Base-by-base conservation (phyloP, 37 sponge, comb jelly and placozoan genomes). In the Aplysina aerophoba region DNA sequence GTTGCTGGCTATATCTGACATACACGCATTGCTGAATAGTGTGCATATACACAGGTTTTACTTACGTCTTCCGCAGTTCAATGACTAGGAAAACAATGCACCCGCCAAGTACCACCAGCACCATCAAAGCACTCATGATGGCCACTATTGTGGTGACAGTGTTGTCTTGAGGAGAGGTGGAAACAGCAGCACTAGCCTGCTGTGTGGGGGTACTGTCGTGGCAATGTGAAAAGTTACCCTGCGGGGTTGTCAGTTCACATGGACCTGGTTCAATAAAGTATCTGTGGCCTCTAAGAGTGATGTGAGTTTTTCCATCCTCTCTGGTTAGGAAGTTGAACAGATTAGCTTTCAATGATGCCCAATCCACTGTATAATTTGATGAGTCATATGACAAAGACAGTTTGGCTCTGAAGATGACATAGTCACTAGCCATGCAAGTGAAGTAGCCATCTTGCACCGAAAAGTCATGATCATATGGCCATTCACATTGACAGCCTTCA, bases 371-470 rank as follows among this genome's bases (percentile, higher is more conserved):
- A 16, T 33, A 33, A 69, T 69, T 35, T 30, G 71, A 11, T 1
- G 71, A 69, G 34, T 31, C 33, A 69, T 31, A 31, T 69, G 71
- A n/a, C n/a, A n/a, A n/a, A n/a, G n/a, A 17, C 71, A 69, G 28
- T 33, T 69, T 30, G 34, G 71, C 71, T 17, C 71, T 31, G 34
- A 34, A 69, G 71, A 35, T 69, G 71, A 69, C 33, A 6, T 69
- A 69, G 34, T 35, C 71, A 28, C 15, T 16, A 69, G 71, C 2
- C 2, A 12, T 34, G 33, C 71, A 69, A 12, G 13, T 35, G 34
- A 31, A 69, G 34, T 69, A 69, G 71, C 71, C 71, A 6, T n/a
- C 34, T 69, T 2, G 4, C 34, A 27, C 34, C 30, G 17, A 3
- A 69, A 69, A 34, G 34, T 69, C 34, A n/a, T n/a, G n/a, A n/a